These are phyloP conservation scores for Ophraella communa DNA, from an alignment of 2,888 invertebrate species.

Conservation along the genomic window DNA sequence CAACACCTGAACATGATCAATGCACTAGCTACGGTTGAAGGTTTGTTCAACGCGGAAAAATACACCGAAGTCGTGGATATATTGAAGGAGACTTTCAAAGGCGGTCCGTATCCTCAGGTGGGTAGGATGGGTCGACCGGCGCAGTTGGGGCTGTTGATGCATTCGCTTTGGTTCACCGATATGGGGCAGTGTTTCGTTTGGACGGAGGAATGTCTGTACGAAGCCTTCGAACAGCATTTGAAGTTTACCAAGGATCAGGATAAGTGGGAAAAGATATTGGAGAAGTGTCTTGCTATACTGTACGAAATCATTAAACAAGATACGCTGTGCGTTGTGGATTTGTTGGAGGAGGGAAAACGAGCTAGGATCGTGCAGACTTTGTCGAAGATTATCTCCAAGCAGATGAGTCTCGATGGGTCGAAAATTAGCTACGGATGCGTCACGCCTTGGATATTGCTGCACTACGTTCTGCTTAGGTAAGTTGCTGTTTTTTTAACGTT, in stretches of 20 bases:
- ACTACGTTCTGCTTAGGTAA: slow-evolving; percentile 75
- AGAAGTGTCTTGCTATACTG: slow-evolving; percentile 60
- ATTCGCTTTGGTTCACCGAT: slow-evolving; percentile 61
- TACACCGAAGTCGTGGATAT: slow-evolving; percentile 73
- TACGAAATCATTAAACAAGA: slow-evolving; percentile 64
- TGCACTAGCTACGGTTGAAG: slow-evolving; percentile 69
- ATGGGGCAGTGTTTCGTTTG: slow-evolving; percentile 72
- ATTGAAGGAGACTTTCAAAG: slow-evolving; percentile 71
- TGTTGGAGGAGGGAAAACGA: slow-evolving; percentile 66
- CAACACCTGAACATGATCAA: slow-evolving; percentile 64
- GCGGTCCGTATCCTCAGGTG: slow-evolving; percentile 47
- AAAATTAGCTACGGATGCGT: slow-evolving; percentile 74
- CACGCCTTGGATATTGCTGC: slow-evolving; percentile 83
- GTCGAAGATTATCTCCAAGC: slow-evolving; percentile 77
- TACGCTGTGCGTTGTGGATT: slow-evolving; percentile 61
- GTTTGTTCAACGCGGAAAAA: slow-evolving; percentile 69
- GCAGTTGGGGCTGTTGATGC: slow-evolving; percentile 57
- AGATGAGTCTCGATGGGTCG: slow-evolving; percentile 74
- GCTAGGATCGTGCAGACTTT: slow-evolving; percentile 75
- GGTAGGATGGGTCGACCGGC: slow-evolving; percentile 67
- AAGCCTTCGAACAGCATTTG: slow-evolving; percentile 66
- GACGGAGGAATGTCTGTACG: slow-evolving; percentile 79
- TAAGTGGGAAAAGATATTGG: slow-evolving; percentile 57
- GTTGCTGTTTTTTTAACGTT: too few species aligned
- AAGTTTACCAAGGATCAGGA: slow-evolving; percentile 59